phyloP scores from a whole-genome alignment of 2,888 invertebrate species.

The Spisula subtruncata region DNA sequence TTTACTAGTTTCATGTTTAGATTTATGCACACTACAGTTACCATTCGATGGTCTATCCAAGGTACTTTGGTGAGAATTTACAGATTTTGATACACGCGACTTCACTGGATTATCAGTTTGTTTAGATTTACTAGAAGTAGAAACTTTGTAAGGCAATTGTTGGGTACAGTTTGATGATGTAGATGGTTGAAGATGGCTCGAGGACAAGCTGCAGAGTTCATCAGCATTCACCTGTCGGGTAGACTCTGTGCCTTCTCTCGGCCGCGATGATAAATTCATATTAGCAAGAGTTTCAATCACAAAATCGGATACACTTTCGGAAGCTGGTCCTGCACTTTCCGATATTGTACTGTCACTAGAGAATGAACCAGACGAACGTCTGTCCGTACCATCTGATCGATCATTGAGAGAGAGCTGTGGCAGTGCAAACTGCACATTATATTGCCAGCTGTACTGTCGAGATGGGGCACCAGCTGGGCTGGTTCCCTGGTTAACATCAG shows the following conservation, averaged over 20 bases:
- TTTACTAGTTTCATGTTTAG: conserved; percentile 29
- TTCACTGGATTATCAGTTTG: neutral
- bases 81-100: conserved; percentile 7
- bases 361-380: conserved; percentile 58
- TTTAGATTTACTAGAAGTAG: conserved; percentile 24
- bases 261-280: conserved; percentile 37
- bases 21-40: conserved; percentile 33
- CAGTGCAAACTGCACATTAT: conserved; percentile 77
- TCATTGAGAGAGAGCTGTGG: conserved; percentile 70
- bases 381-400: conserved; percentile 45
- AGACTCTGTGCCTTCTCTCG: neutral
- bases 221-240: neutral
- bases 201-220: neutral
- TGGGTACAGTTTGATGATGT: conserved; percentile 33
- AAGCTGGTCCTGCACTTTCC: conserved; percentile 44
- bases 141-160: conserved; percentile 25
- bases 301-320: conserved; percentile 62
- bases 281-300: conserved; percentile 66
- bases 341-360: conserved; percentile 71
- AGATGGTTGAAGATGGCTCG: neutral
- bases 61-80: conserved; percentile 39
- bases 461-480: conserved; percentile 4
- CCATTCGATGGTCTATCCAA: conserved; percentile 40
- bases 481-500: neutral
- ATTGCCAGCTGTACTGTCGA: conserved; percentile 76